A percentile compares a stretch with the other conserved stretches of the same genome.
Conservation (phyloP, 1,140 invertebrate species). For the Pseudomyrmex flavicornis region DNA sequence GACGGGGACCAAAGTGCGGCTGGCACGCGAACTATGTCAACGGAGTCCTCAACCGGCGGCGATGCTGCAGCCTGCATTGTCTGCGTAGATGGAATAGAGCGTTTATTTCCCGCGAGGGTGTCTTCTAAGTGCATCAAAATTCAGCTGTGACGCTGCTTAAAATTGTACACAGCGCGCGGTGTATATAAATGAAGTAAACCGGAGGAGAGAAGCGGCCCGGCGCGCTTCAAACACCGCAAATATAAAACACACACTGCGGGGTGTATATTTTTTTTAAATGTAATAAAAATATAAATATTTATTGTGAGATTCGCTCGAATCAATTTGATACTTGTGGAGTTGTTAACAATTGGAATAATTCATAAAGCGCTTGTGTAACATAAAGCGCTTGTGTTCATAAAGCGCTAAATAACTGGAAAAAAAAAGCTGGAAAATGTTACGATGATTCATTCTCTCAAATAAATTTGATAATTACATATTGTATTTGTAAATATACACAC, state of each 20-base stretch:
- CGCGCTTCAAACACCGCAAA: too few species aligned
- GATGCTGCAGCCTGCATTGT: constrained; percentile 63
- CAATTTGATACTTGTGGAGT: too few species aligned
- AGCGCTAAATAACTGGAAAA: constrained; percentile 12
- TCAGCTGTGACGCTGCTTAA: constrained; percentile 5
- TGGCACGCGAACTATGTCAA: constrained; percentile 70
- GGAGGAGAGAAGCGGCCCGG: too few species aligned
- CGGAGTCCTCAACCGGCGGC: constrained; percentile 48
- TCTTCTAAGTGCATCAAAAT: constrained; percentile 23
- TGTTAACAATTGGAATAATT: too few species aligned
- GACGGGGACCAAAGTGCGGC: constrained; percentile 53
- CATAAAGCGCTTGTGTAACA: neutral
- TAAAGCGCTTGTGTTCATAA: neutral
- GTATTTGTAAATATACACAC: neutral
- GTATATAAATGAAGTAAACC: too few species aligned
- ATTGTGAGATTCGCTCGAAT: too few species aligned
- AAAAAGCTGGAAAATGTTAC: neutral
- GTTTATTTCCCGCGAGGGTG: neutral
- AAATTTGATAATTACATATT: constrained; percentile 5
- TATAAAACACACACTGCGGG: too few species aligned
- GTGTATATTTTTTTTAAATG: too few species aligned
- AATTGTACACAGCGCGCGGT: too few species aligned
- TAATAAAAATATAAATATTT: too few species aligned
- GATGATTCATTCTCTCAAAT: neutral
- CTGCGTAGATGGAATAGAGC: constrained; percentile 33